A percentile compares a stretch with the other conserved stretches of the same genome.
Conservation (phyloP, 2,888 invertebrate species). For the Diplazon laetatorius region DNA sequence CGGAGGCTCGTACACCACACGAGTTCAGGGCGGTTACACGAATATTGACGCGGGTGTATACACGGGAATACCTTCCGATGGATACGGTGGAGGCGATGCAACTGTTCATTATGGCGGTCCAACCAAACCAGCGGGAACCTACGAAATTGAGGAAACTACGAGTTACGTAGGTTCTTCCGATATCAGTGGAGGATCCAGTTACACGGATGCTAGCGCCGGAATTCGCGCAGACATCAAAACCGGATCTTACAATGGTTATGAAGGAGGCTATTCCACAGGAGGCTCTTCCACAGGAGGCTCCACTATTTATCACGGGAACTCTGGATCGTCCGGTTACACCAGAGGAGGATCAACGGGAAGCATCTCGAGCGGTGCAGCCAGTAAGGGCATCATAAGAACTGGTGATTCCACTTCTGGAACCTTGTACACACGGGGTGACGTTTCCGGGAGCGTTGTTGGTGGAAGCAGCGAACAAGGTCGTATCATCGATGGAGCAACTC, state of each 20-base stretch:
- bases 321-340: slow-evolving; percentile 29
- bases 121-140: slow-evolving; percentile 9
- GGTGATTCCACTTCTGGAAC: slow-evolving; percentile 68
- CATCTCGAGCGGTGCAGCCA: slow-evolving; percentile 61
- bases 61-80: slow-evolving; percentile 41
- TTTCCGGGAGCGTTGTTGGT: slow-evolving; percentile 62
- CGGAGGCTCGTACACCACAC: slow-evolving; percentile 33
- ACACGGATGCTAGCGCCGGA: slow-evolving; percentile 25
- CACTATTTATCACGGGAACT: slow-evolving; percentile 39
- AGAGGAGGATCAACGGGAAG: slow-evolving; percentile 40
- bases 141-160: slow-evolving; percentile 32
- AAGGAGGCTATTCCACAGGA: neutral
- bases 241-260: slow-evolving; percentile 21
- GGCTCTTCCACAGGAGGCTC: slow-evolving; percentile 4
- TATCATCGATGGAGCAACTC: slow-evolving; percentile 61
- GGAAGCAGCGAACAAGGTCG: slow-evolving; percentile 64
- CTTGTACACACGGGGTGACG: slow-evolving; percentile 64
- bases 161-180: slow-evolving; percentile 22
- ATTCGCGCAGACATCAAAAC: neutral
- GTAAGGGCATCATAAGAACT: slow-evolving; percentile 62
- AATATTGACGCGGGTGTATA: slow-evolving; percentile 24
- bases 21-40: slow-evolving; percentile 36
- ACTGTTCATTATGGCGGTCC: slow-evolving; percentile 41
- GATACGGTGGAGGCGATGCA: slow-evolving; percentile 27
- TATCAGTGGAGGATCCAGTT: slow-evolving; percentile 27